Conservation (phyloP, 92 coral and sea anemone species). For the Umimayanthus kanabou region DNA sequence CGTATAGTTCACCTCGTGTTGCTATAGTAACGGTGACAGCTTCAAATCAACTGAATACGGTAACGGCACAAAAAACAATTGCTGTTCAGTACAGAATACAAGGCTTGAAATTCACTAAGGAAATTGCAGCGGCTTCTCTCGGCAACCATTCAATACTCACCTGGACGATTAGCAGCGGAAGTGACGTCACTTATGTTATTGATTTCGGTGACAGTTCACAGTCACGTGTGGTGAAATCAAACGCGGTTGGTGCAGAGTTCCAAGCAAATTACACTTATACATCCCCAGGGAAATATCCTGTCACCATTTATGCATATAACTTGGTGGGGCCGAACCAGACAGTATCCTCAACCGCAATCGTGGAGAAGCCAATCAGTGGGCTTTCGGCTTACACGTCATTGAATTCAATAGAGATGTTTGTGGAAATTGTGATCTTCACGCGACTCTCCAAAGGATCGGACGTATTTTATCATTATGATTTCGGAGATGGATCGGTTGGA, state of each 20-base stretch:
- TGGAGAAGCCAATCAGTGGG: constrained; percentile 65
- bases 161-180: constrained; percentile 77
- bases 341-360: constrained; percentile 31
- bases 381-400: constrained; percentile 42
- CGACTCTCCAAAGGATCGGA: constrained; percentile 49
- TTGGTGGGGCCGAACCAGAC: constrained; percentile 46
- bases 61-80: constrained; percentile 36
- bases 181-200: constrained; percentile 64
- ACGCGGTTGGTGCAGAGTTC: constrained; percentile 42
- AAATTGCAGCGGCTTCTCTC: constrained; percentile 25
- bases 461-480: constrained; percentile 52
- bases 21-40: constrained; percentile 58
- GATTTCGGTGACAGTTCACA: constrained; percentile 61
- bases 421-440: constrained; percentile 35
- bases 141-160: constrained; percentile 35
- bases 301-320: constrained; percentile 65
- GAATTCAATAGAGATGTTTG: constrained; percentile 23
- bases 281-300: constrained; percentile 41
- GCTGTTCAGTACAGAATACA: constrained; percentile 60
- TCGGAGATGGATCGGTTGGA: constrained; percentile 62
- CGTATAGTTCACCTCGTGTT: constrained; percentile 34
- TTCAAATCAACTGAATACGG: constrained; percentile 59
- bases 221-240: constrained; percentile 5
- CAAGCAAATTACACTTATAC: constrained; percentile 49
- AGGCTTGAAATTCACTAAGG: constrained; percentile 49